These are phyloP conservation scores for Periophthalmus magnuspinnatus DNA, from an alignment of 2,797 vertebrate genomes.

Conservation along the genomic window DNA sequence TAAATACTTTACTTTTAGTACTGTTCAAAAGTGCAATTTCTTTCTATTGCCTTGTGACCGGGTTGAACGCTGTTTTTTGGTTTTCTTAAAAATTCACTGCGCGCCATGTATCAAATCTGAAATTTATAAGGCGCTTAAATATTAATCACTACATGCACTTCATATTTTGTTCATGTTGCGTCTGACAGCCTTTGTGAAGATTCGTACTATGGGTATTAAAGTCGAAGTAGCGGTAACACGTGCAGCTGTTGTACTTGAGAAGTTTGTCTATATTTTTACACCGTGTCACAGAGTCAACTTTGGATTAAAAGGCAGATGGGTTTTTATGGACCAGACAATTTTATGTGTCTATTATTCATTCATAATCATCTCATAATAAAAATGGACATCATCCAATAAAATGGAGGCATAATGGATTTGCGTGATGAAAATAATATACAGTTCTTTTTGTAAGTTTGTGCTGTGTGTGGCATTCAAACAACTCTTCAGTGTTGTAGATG, in stretches of 20 bases:
- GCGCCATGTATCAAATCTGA: not conserved
- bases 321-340: not conserved
- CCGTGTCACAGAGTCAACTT: not conserved
- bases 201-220: not conserved
- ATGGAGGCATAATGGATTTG: not conserved
- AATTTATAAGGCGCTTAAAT: slow-evolving; percentile 17
- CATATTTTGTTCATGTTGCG: not conserved
- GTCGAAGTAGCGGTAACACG: not conserved
- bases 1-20: too few relatives aligned
- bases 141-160: slow-evolving; percentile 19
- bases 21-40: not conserved
- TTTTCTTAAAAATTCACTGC: not conserved
- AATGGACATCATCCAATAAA: not conserved
- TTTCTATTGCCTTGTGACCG: not conserved
- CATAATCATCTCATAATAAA: not conserved
- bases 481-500: too few relatives aligned
- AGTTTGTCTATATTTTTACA: not conserved
- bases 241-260: not conserved
- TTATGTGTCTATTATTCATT: slow-evolving; percentile 5
- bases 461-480: too few relatives aligned
- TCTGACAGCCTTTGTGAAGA: not conserved
- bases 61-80: not conserved
- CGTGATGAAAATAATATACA: not conserved
- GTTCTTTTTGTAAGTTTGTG: too few relatives aligned
- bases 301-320: not conserved